Conservation (phyloP, 1,140 invertebrate genomes). For the Olivierus martensii region DNA sequence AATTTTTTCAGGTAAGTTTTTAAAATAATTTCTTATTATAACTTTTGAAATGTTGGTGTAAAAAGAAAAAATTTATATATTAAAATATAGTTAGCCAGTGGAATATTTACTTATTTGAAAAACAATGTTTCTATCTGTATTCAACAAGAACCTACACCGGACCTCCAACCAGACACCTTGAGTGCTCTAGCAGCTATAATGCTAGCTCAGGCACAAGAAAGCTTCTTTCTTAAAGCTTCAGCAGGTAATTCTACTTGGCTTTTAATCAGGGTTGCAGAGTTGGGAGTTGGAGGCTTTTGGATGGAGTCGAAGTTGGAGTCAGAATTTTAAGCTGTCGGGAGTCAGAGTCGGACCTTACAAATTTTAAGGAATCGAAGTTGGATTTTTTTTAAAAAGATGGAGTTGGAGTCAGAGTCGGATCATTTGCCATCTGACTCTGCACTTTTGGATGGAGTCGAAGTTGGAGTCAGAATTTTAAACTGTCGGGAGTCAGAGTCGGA, state of each 20-base stretch:
- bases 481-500: too few species aligned
- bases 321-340: too few species aligned
- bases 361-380: too few species aligned
- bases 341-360: too few species aligned
- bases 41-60: constrained; percentile 4
- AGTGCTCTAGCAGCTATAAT: constrained; percentile 70
- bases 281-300: too few species aligned
- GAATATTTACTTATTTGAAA: constrained; percentile 82
- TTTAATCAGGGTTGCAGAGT: too few species aligned
- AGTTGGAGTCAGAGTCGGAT: too few species aligned
- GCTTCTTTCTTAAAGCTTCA: constrained; percentile 87
- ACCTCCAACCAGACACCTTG: constrained; percentile 84
- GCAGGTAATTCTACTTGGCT: constrained; percentile 43
- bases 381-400: too few species aligned
- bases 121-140: constrained; percentile 53
- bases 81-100: constrained; percentile 62
- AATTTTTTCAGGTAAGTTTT: constrained; percentile 64
- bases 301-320: too few species aligned
- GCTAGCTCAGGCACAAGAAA: constrained; percentile 96
- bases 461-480: too few species aligned
- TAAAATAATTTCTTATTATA: constrained; percentile 7
- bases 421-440: too few species aligned
- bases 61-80: not conserved
- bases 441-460: too few species aligned
- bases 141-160: constrained; percentile 88